Percentiles rank a stretch among this genome's conserved stretches.
These are phyloP conservation scores for Lepidochrysops patricia DNA, from an alignment of 2,888 invertebrate species.

Conservation along the genomic window DNA sequence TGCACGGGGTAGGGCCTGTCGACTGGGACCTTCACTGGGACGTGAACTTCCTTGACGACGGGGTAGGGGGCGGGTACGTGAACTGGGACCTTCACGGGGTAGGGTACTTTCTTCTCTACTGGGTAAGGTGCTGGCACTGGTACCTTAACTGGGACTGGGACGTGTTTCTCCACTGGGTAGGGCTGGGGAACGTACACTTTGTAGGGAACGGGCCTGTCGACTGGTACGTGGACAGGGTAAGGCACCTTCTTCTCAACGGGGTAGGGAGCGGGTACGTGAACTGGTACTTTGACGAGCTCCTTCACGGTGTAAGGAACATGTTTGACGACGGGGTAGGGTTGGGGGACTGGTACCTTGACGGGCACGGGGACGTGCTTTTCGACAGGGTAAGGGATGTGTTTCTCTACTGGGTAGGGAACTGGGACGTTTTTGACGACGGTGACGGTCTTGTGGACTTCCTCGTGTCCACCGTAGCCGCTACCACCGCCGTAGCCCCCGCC, in stretches of 20 bases:
- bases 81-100: conserved; percentile 79
- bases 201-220: conserved; percentile 67
- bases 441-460: conserved; percentile 78
- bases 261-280: conserved; percentile 80
- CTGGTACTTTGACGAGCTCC: conserved; percentile 74
- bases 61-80: conserved; percentile 77
- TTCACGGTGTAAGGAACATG: conserved; percentile 80
- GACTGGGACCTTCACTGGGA: conserved; percentile 74
- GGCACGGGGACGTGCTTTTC: conserved; percentile 77
- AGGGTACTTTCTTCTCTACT: conserved; percentile 79
- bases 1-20: conserved; percentile 66
- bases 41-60: conserved; percentile 75
- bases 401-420: conserved; percentile 82
- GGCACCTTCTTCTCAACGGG: conserved; percentile 78
- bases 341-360: conserved; percentile 78
- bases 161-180: conserved; percentile 76
- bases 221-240: conserved; percentile 68
- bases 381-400: conserved; percentile 79
- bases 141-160: conserved; percentile 79
- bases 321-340: conserved; percentile 80
- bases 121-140: conserved; percentile 81
- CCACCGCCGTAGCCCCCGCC: conserved; percentile 47
- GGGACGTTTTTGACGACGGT: conserved; percentile 84
- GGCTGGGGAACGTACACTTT: conserved; percentile 74
- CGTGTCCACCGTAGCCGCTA: conserved; percentile 50